A percentile compares a stretch with the other conserved stretches of the same genome.
These are phyloP conservation scores for Periphyllus acericola DNA, from an alignment of 2,888 invertebrate genomes.

Conservation along the genomic window DNA sequence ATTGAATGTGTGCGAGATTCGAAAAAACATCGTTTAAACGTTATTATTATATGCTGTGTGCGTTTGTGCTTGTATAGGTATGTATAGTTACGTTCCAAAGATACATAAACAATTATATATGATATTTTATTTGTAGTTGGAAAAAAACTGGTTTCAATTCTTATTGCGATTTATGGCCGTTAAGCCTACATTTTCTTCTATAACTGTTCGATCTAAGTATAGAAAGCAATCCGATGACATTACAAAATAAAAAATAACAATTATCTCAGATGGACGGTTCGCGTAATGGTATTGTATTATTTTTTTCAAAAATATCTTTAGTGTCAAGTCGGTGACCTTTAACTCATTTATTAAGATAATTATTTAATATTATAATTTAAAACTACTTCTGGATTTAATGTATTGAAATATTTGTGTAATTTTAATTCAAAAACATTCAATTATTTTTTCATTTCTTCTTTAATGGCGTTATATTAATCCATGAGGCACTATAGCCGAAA, in stretches of 20 bases:
- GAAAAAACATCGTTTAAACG: too few species aligned
- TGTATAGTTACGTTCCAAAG: not conserved
- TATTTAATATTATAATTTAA: not conserved
- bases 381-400: not conserved
- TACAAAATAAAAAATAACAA: constrained; percentile 33
- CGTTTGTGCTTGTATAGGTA: too few species aligned
- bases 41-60: too few species aligned
- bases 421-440: not conserved
- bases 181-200: not conserved
- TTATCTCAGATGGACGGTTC: not conserved
- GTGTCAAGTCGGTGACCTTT: not conserved
- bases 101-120: not conserved
- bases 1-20: too few species aligned
- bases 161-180: constrained; percentile 47
- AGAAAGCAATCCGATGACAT: constrained; percentile 43
- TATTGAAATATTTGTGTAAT: not conserved
- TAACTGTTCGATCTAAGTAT: constrained; percentile 2
- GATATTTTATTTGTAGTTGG: not conserved
- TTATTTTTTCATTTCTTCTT: not conserved
- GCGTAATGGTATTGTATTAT: not conserved
- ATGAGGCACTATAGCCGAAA: too few species aligned
- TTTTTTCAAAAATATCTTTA: not conserved
- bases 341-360: not conserved
- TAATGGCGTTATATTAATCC: not conserved
- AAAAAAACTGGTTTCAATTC: constrained; percentile 53